Evolutionary conservation across 2,888 invertebrate species (phyloP).

Genomic region (Archaeoteleia sp.): DNA sequence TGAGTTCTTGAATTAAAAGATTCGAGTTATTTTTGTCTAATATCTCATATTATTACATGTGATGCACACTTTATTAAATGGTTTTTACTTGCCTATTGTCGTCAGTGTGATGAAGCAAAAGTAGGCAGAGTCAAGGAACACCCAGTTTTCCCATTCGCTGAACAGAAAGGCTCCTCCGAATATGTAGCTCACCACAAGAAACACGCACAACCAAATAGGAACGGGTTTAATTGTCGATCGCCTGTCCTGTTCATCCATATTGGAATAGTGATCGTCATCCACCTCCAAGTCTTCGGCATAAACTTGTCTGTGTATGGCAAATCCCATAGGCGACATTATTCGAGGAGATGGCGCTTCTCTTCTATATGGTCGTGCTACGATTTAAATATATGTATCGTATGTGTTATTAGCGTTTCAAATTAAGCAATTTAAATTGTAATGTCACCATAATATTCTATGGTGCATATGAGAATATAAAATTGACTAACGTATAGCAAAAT

Average conservation of each 20-base stretch:
- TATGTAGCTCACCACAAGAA: conserved; percentile 91
- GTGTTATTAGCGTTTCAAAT: not conserved
- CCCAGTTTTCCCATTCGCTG: conserved; percentile 90
- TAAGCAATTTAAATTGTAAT: not conserved
- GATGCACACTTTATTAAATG: too few species aligned
- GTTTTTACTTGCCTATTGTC: conserved; percentile 85
- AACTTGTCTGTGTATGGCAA: conserved; percentile 79
- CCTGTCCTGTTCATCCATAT: conserved; percentile 74
- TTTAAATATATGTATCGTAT: not conserved
- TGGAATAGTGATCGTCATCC: conserved; percentile 77
- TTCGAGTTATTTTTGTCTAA: too few species aligned
- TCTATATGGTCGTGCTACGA: conserved; percentile 62
- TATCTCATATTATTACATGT: too few species aligned
- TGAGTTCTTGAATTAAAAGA: too few species aligned
- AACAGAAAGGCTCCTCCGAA: conserved; percentile 92
- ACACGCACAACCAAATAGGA: conserved; percentile 92
- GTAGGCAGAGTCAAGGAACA: conserved; percentile 90
- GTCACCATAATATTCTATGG: too few species aligned
- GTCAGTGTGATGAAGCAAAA: conserved; percentile 96
- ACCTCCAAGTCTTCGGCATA: conserved; percentile 79
- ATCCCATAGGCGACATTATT: conserved; percentile 83
- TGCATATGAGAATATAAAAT: not conserved
- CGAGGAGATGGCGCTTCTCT: conserved; percentile 76
- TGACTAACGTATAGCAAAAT: conserved; percentile 34
- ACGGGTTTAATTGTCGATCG: conserved; percentile 81